Percentiles rank a stretch among this genome's conserved stretches.
These are phyloP conservation scores for Tor tambroides DNA, from an alignment of 2,113 vertebrate species.

Conservation along the genomic window DNA sequence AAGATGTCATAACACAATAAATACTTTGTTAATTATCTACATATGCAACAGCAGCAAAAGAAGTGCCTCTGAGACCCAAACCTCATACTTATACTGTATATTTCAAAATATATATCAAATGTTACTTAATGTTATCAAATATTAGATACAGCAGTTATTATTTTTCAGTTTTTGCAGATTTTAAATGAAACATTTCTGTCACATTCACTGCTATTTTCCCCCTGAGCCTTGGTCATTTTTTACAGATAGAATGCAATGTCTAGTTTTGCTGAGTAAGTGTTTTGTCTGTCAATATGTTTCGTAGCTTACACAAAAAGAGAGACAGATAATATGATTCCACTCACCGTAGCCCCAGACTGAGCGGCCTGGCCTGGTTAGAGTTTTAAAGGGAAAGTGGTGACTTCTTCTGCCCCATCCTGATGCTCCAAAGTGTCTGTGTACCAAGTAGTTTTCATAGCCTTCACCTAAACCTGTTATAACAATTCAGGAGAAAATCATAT, in stretches of 20 bases:
- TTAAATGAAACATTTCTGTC: neutral
- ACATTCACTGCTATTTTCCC: neutral
- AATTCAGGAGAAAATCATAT: neutral
- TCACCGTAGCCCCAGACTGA: slow-evolving; percentile 54
- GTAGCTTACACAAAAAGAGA: neutral
- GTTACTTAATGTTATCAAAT: neutral
- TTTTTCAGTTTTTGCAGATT: neutral
- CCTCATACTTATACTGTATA: no score
- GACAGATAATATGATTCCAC: neutral
- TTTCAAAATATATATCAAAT: neutral
- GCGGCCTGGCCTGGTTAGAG: slow-evolving; percentile 27
- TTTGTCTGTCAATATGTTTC: neutral
- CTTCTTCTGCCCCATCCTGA: slow-evolving; percentile 34
- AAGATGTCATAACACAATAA: no score
- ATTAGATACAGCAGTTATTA: neutral
- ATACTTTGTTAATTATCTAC: no score
- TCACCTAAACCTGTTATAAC: slow-evolving; percentile 50
- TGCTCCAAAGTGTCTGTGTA: neutral
- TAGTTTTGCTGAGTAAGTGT: neutral
- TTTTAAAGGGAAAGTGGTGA: slow-evolving; percentile 5
- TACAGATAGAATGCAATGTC: neutral
- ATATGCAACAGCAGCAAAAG: no score
- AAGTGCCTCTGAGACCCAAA: no score
- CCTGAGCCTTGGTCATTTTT: neutral
- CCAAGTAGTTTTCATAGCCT: slow-evolving; percentile 46